Evolutionary conservation across 2,888 invertebrate species (phyloP), one percentile per base, ranked within the genome.

Genomic region (Chironomus riparius): DNA sequence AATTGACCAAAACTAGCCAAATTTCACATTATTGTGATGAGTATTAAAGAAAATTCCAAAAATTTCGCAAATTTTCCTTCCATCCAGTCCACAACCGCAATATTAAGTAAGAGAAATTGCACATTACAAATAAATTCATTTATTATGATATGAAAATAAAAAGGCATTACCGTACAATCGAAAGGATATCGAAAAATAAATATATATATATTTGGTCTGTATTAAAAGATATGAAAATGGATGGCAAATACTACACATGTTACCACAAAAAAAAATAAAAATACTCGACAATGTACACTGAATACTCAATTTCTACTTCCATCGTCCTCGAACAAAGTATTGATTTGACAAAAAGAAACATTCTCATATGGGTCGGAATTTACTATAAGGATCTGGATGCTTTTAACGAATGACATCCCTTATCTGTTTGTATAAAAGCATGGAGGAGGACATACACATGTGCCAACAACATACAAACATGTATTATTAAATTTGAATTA

Each of bases 81-180:
- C 6, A n/a, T 10, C n/a, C 12, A 18, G 56, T 13, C 61, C 12
- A 62, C 24, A 72, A 24, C 62, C 7, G 56, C 70, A 50, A 1
- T 28, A 6, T 38, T 5, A 28, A 62, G 7, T 21, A 73, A 71
- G 50, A 22, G 4, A 47, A 22, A 73, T 73, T 62, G 47, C 38
- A 73, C 38, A 38, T 38, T 38, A 38, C 38, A 38, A 65, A 74
- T 74, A 74, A 74, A 74, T 74, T 74, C 74, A 74, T 74, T 74
- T 74, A 68, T 73, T 73, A 73, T 74, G n/a, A 72, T 62, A 62
- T 15, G 38, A 56, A 72, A 50, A 72, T 72, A 72, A 61, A 72
- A 72, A 61, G 38, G 72, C 62, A 72, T 72, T 72, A 72, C 62
- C 15, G 62, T 21, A 15, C 56, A 18, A 56, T 47, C 6, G 50